Evolutionary conservation across 1,140 invertebrate genomes (phyloP), one percentile per base, ranked within the genome.

Genomic region (Ptiloglossa arizonensis): DNA sequence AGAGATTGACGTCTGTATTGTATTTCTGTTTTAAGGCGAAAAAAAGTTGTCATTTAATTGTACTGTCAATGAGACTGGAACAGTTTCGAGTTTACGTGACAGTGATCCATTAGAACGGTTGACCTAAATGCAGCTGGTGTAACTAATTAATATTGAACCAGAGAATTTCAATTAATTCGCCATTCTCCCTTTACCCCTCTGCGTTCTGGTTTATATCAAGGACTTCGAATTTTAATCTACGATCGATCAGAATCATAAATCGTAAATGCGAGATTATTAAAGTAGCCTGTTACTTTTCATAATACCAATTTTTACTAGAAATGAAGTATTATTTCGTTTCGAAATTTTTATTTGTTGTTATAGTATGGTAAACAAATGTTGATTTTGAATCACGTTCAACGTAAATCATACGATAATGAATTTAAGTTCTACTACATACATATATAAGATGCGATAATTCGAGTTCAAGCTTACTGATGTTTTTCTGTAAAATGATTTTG

Each of bases 91-190:
- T 59, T 32, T 35, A 59, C 54, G 22, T 17, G 11, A 35, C 11
- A 13, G 56, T 32, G 27, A 15, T 8, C 22, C 15, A n/a, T n/a
- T n/a, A n/a, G n/a, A 57, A 41, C 15, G 46, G 15, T 29, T 27
- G 64, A 41, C 72, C 72, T 24, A 46, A 38, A 63, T 68, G 29
- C n/a, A 41, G 27, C 19, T 27, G 41, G 24, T 11, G 41, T n/a
- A 29, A 48, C 41, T 57, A 63, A 75, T 80, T 60, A 56, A 63
- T 38, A 48, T 19, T n/a, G 56, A 57, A 41, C 19, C 54, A 19
- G 48, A 46, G 62, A 60, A 85, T 69, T 80, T 85, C 63, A 80
- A 85, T 87, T 85, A 85, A 85, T 81, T 83, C 76, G 76, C 52
- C n/a, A 2, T 22, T 35, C 68, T 54, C 48, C 62, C 24, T 35